Conservation (phyloP, 2,888 invertebrate genomes). For the Psylliodes chrysocephalus region DNA sequence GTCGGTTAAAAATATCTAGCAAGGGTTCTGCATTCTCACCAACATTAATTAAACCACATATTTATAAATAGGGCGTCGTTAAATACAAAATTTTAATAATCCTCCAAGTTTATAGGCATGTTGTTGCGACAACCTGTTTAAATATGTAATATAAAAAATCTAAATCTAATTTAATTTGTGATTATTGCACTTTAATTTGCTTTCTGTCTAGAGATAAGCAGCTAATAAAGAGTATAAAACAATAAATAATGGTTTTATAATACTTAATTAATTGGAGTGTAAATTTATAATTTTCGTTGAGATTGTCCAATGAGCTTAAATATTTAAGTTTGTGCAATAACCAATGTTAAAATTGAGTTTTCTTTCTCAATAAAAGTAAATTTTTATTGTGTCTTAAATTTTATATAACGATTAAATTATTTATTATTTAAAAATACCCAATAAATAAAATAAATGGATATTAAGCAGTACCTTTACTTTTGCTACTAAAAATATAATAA, state of each 20-base stretch:
- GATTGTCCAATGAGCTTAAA: neutral
- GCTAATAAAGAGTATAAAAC: neutral
- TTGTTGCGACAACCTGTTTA: too few relatives aligned
- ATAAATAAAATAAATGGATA: neutral
- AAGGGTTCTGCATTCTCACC: too few relatives aligned
- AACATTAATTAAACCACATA: too few relatives aligned
- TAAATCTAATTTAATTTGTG: neutral
- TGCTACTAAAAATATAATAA: neutral
- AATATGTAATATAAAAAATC: neutral
- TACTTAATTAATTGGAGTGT: neutral
- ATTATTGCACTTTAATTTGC: neutral
- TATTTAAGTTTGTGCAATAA: neutral
- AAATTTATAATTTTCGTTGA: neutral
- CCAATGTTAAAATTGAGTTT: neutral
- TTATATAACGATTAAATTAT: neutral
- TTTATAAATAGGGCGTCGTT: too few relatives aligned
- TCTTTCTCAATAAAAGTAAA: neutral
- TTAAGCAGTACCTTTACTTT: neutral
- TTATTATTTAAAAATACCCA: neutral
- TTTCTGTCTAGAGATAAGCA: neutral
- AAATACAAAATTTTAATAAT: too few relatives aligned
- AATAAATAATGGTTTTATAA: neutral
- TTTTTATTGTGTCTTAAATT: neutral
- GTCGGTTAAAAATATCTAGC: too few relatives aligned
- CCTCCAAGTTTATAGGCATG: too few relatives aligned